Evolutionary conservation across 2,888 invertebrate species (phyloP).

Genomic region (Apamea sordens): DNA sequence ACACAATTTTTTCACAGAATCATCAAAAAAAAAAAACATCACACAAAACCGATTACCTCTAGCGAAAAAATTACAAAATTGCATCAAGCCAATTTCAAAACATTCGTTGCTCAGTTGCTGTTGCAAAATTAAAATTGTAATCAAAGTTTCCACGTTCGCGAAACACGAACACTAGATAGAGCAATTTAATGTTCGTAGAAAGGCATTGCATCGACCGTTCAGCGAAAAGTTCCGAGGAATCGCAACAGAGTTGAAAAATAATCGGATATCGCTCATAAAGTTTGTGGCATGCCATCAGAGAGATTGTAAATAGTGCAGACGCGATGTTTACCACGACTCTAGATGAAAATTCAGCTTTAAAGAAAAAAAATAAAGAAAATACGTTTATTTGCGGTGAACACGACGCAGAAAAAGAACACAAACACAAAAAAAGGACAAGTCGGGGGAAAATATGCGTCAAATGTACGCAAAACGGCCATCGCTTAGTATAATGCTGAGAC

Average conservation of each 20-base stretch:
- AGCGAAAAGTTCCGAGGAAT: constrained; percentile 64
- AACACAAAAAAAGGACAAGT: background rate
- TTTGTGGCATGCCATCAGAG: constrained; percentile 57
- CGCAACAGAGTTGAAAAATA: constrained; percentile 72
- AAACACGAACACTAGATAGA: constrained; percentile 68
- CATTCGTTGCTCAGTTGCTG: constrained; percentile 57
- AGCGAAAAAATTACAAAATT: constrained; percentile 46
- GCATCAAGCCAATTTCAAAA: constrained; percentile 58
- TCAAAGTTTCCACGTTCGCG: constrained; percentile 67
- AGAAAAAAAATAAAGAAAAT: background rate
- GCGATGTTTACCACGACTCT: constrained; percentile 14
- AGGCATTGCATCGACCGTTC: constrained; percentile 65
- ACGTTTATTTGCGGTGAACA: background rate
- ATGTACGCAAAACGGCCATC: background rate
- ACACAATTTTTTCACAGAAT: constrained; percentile 15
- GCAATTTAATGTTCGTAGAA: constrained; percentile 70
- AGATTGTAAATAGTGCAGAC: constrained; percentile 55
- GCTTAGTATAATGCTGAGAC: background rate
- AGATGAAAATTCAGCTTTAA: background rate
- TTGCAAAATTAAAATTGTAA: constrained; percentile 68
- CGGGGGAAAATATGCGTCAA: background rate
- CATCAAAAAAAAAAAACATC: constrained; percentile 18
- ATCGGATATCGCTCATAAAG: constrained; percentile 70
- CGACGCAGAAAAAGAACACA: background rate
- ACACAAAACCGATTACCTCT: constrained; percentile 27